Base-by-base conservation (phyloP, 2,888 invertebrate genomes). In the Drosophila suboccidentalis region DNA sequence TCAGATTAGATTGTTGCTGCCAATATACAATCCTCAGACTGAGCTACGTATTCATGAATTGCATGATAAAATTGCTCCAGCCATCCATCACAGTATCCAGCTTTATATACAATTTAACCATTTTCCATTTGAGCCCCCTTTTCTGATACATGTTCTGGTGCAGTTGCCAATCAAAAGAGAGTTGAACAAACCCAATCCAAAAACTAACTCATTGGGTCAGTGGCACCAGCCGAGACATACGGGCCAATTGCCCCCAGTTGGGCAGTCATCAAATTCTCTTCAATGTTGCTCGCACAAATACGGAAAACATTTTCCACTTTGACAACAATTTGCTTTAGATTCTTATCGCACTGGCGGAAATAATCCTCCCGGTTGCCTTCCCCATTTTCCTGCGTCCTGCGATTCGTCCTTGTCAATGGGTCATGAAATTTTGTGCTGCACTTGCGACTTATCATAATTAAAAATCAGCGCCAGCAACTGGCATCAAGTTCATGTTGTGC, bases 141-240 rank as follows among this genome's bases (percentile, higher is more conserved):
- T 8, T 17, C 22, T 49, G 9, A 10, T 15, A 11, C 8, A 36
- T 50, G 19, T 69, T 26, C 9, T 44, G 38, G 9, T 43, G 43
- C 58, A 19, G 15, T 55, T 55, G n/a, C 11, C n/a, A 62, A 65
- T 59, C 39, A 32, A 47, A 39, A 17, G 39, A 36, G 54, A 65
- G 83, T 73, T 75, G 71, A 80, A 82, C 38, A 70, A 71, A 76
- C 38, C 32, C 32, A 71, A 76, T 34, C 19, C 32, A 49, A 58
- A 76, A 85, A 83, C 66, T 70, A 67, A 84, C 71, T 84, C 87
- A 89, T 75, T 85, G 70, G 89, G 89, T 85, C 84, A 85, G 87
- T 89, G 89, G 84, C 84, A 84, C 87, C 74, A 65, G 13, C 29
- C 41, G 32, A 34, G 10, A 38, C 2, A 26, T 13, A 15, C 2